Conservation (phyloP, 2,888 invertebrate species). For the Mechanitis mazaeus region DNA sequence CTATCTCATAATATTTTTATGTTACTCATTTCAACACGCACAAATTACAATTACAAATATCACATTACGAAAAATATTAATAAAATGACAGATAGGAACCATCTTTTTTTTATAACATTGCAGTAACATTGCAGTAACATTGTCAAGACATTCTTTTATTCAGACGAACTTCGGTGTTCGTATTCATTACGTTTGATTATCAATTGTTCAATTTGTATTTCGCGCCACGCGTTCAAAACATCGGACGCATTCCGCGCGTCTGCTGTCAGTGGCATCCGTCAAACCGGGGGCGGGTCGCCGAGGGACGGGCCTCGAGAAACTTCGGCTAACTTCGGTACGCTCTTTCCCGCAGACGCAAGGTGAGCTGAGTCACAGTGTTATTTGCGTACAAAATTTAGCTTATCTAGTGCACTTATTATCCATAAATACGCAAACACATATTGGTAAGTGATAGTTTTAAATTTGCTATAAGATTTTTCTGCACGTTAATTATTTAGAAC, state of each 20-base stretch:
- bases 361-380: constrained; percentile 62
- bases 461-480: constrained; percentile 11
- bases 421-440: constrained; percentile 16
- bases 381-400: constrained; percentile 28
- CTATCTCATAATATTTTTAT: constrained; percentile 28
- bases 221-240: constrained; percentile 58
- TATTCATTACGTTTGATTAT: constrained; percentile 43
- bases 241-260: constrained; percentile 58
- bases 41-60: not conserved
- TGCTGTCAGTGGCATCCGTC: constrained; percentile 51
- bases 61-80: constrained; percentile 9
- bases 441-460: constrained; percentile 47
- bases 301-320: constrained; percentile 49
- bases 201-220: constrained; percentile 40
- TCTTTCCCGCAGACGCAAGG: constrained; percentile 44
- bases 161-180: constrained; percentile 18
- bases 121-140: constrained; percentile 21
- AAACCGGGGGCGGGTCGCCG: constrained; percentile 49
- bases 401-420: constrained; percentile 11
- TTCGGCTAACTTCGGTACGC: constrained; percentile 55
- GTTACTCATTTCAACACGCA: constrained; percentile 19
- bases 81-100: constrained; percentile 6
- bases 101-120: constrained; percentile 19
- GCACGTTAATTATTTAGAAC: not conserved
- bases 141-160: constrained; percentile 19